phyloP scores from a whole-genome alignment of 2,797 vertebrate species.

The Thaleichthys pacificus region DNA sequence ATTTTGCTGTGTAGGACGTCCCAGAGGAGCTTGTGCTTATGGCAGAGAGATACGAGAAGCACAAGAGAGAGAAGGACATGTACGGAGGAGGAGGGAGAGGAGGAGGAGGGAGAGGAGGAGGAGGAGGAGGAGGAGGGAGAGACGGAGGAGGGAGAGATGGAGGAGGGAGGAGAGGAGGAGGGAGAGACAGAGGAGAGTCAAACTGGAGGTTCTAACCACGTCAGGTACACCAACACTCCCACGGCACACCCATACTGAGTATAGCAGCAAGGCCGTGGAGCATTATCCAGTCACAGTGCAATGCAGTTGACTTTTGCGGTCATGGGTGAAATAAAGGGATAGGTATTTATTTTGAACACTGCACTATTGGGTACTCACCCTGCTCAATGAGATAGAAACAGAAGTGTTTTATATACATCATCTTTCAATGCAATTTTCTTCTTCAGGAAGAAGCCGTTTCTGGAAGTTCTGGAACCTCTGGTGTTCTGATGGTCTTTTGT shows the following conservation, averaged over 20 bases:
- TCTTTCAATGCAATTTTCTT: background rate
- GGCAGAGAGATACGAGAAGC: conserved; percentile 87
- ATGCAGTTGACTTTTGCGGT: background rate
- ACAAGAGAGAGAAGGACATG: conserved; percentile 73
- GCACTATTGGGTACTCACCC: too few relatives aligned
- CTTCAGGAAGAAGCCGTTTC: background rate
- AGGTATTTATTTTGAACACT: too few relatives aligned
- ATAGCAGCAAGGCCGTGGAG: background rate
- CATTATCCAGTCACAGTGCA: background rate
- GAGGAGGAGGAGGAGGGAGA: conserved; percentile 61
- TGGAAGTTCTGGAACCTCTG: background rate
- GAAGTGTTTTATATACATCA: too few relatives aligned
- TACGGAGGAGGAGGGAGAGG: conserved; percentile 60
- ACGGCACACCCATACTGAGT: background rate
- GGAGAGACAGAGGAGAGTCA: conserved; percentile 46
- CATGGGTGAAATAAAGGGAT: too few relatives aligned
- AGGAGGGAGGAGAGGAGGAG: conserved; percentile 36
- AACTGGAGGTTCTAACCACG: conserved; percentile 53
- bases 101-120: conserved; percentile 56
- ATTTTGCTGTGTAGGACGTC: conserved; percentile 74
- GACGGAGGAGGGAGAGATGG: conserved; percentile 32
- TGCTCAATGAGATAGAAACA: too few relatives aligned
- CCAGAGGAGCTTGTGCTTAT: conserved; percentile 86
- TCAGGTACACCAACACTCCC: background rate
- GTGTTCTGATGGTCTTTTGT: background rate